Conservation (phyloP, 2,113 vertebrate genomes). For the Azemiops feae region DNA sequence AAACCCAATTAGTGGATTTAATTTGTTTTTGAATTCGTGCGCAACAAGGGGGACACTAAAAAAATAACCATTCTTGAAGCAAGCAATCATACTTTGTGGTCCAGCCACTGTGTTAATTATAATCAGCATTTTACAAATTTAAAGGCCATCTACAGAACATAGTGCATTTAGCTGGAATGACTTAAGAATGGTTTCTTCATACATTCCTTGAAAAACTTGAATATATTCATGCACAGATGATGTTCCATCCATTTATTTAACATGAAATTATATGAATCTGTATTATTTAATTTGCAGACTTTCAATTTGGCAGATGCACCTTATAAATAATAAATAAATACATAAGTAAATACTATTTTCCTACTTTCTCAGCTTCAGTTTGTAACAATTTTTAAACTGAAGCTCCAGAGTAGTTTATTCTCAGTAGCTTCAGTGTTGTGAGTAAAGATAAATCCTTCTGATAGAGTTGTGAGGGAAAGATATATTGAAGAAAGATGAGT, state of each 20-base stretch:
- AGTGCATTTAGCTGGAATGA: neutral
- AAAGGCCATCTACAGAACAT: neutral
- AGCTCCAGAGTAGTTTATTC: neutral
- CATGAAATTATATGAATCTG: neutral
- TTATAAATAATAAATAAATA: neutral
- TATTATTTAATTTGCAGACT: slow-evolving; percentile 1
- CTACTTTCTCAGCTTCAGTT: neutral
- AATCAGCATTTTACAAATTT: slow-evolving; percentile 9
- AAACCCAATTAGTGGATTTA: no score
- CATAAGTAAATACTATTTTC: neutral
- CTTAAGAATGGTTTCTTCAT: neutral
- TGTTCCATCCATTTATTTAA: neutral
- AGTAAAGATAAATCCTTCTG: neutral
- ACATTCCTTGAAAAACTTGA: neutral
- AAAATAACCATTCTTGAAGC: slow-evolving; percentile 32
- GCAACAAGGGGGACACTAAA: neutral
- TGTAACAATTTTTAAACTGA: neutral
- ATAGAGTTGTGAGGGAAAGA: neutral
- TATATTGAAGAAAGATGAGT: rapidly evolving
- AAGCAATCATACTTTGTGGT: slow-evolving; percentile 35
- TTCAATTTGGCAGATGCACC: neutral
- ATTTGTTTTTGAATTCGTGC: no score
- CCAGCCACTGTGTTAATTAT: slow-evolving; percentile 43
- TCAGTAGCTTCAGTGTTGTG: neutral
- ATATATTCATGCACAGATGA: neutral